Evolutionary conservation across 2,113 vertebrate species (phyloP).

Genomic region (Cavia porcellus): DNA sequence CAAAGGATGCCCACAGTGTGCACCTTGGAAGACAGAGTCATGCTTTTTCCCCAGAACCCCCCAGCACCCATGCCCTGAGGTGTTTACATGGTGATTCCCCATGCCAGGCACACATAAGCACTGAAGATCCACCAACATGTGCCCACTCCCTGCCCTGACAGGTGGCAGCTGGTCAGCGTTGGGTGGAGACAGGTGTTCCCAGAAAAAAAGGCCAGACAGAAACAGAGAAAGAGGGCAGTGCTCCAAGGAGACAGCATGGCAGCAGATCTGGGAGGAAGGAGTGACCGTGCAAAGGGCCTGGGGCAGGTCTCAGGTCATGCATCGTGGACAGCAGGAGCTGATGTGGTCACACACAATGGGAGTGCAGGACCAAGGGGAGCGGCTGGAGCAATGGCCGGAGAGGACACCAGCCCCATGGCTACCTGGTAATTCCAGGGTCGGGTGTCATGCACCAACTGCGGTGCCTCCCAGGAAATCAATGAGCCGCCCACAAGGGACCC

Average conservation of each 20-base stretch:
- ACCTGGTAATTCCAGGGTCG: neutral
- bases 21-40: neutral
- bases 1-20: accelerated
- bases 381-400: neutral
- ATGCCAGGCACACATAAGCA: accelerated
- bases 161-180: accelerated
- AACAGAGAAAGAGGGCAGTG: neutral
- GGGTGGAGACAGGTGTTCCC: accelerated
- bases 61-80: neutral
- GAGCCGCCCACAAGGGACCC: accelerated
- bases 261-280: too few species aligned
- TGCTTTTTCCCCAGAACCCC: accelerated
- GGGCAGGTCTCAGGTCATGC: neutral
- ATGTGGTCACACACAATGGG: accelerated
- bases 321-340: too few species aligned
- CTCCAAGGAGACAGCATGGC: neutral
- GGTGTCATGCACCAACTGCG: accelerated
- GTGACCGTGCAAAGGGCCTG: neutral
- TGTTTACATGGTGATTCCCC: accelerated
- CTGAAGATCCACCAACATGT: neutral
- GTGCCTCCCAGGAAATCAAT: accelerated
- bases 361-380: neutral
- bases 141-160: neutral
- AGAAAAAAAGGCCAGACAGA: neutral
- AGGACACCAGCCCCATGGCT: neutral